Base-by-base conservation (phyloP, 2,888 invertebrate genomes). In the Melikaiella ostensackeni region DNA sequence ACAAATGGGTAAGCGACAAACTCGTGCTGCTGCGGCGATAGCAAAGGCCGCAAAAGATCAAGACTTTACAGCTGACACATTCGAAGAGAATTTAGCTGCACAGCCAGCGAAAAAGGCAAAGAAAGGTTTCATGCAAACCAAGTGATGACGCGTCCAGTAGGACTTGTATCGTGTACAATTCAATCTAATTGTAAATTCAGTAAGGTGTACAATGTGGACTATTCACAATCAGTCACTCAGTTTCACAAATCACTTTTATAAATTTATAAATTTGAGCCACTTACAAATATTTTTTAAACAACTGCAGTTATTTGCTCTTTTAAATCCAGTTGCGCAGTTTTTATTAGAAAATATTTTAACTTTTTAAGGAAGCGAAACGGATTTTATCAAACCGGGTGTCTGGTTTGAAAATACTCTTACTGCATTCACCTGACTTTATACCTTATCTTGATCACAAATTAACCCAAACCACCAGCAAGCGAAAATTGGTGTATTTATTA, bases 61-160 rank as follows among this genome's bases (percentile, higher is more conserved):
- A 70, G 89, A 89, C 64, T 89, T 89, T 38, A 89, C 89, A 1
- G 81, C 84, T 3, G 89, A 89, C 38, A 89, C 88, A 0, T 89
- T 88, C 76, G 89, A 89, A 16, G 89, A 89, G 70, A 89, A 89
- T 61, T 79, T 89, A 6, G 76, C 88, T 0, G 81, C 82, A 0
- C 33, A 63, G 16, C 64, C 63, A 62, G 16, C 24, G 7, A 64
- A 55, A 9, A 50, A 75, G 27, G 19, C 16, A 38, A 76, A 55
- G 19, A 62, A 24, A 63, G 38, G 1, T 38, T 19, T 11, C 21
- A 19, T 55, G 24, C 13, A 50, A 63, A 55, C 24, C 21, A 42
- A 64, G 50, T 75, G 35, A 50, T 33, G 13, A 21, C 21, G 55
- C 55, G 33, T n/a, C 27, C n/a, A 5, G 21, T 42, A 24, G 64